Evolutionary conservation across 2,888 invertebrate genomes (phyloP), one percentile per base, ranked within the genome.

Genomic region (Drosophila histrio): DNA sequence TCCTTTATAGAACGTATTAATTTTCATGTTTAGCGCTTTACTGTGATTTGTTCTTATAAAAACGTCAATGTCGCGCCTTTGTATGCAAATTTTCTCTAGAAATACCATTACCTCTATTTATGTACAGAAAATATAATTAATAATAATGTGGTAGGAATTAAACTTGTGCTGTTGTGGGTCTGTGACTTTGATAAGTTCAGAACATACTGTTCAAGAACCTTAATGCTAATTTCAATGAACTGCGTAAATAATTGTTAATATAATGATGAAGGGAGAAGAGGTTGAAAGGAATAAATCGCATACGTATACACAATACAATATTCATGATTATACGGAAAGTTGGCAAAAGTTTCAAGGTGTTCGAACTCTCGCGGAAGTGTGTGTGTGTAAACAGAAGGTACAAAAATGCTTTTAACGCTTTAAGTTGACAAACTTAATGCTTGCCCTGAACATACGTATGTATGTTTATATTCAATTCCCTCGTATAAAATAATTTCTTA

Each of bases 31-130:
- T 59, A 83, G 41, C 69, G 60, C 69, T 80, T 64, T 52, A 24
- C 49, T 69, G 39, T 44, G 72, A 72, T 53, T 66, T 76, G 19
- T 32, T 11, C 15, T 44, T n/a, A 11, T 13, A 38, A 15, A 15
- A 9, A 43, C 50, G 46, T 53, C 50, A 53, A 68, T 63, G 60
- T 65, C 56, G 46, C 44, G 77, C 77, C 86, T 80, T 68, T 87
- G 75, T 81, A 84, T 81, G 81, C 64, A 69, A 81, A 81, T 86
- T 32, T 17, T 7, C n/a, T 11, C 24, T 30, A 44, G 39, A 46
- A 53, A 34, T 24, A 26, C 26, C n/a, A 22, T n/a, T 7, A 26
- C 13, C 13, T 13, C 17, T 36, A 19, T 11, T 38, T 19, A 38
- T 38, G 2, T 19, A 43, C 34, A 52, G 63, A 28, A 38, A 28